phyloP scores from a whole-genome alignment of 2,797 vertebrate species.

The Telmatherina bonti region DNA sequence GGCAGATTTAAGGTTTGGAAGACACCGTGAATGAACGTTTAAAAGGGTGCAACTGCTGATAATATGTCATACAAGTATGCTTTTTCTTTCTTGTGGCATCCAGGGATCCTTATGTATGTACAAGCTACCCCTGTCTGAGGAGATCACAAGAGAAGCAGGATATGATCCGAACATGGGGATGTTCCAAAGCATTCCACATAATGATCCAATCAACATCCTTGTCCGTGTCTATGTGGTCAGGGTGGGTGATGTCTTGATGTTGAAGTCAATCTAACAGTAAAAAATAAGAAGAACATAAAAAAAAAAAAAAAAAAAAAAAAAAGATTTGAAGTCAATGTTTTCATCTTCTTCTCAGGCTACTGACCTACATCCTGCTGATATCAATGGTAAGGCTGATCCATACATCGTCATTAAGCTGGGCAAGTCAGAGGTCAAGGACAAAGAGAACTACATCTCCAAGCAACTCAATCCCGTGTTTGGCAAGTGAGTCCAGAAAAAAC shows the following conservation, averaged over 20 bases:
- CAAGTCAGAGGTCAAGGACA: slow-evolving; percentile 96
- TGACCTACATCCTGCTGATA: slow-evolving; percentile 96
- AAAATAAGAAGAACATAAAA: not conserved
- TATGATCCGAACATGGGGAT: slow-evolving; percentile 94
- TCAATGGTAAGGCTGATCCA: slow-evolving; percentile 97
- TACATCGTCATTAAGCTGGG: slow-evolving; percentile 94
- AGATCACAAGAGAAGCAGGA: slow-evolving; percentile 90
- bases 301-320: too few species aligned
- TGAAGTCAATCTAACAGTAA: not conserved
- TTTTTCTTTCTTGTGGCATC: not conserved
- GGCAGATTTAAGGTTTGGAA: slow-evolving; percentile 84
- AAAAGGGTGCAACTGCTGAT: not conserved
- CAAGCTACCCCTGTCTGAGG: slow-evolving; percentile 94
- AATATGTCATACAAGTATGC: not conserved
- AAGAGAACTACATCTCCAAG: slow-evolving; percentile 99
- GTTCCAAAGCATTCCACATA: slow-evolving; percentile 98
- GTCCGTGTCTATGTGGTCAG: slow-evolving; percentile 93
- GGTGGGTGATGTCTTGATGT: slow-evolving; percentile 78
- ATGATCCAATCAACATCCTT: slow-evolving; percentile 94
- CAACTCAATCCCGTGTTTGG: slow-evolving; percentile 98
- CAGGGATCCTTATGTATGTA: slow-evolving; percentile 97
- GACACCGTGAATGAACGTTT: not conserved
- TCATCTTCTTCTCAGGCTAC: slow-evolving; percentile 85
- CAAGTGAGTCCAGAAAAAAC: slow-evolving; percentile 86
- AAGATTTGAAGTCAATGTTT: not conserved